Base-by-base conservation (phyloP, 2,888 invertebrate species). In the Pyralis farinalis region DNA sequence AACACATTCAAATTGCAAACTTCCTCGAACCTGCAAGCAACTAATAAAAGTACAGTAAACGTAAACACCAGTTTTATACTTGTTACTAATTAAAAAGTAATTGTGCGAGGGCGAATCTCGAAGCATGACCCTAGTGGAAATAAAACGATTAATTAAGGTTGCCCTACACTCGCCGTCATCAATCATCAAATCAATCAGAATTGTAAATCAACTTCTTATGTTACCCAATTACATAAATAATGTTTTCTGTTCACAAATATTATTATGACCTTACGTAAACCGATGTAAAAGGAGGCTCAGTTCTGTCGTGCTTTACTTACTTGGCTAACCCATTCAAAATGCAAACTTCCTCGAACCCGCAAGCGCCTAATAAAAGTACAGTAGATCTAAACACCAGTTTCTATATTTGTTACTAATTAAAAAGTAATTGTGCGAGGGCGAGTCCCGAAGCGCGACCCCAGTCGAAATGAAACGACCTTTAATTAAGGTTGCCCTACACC, bases 21-120 rank as follows among this genome's bases (percentile, higher is more conserved):
- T 5, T 25, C 7, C 25, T 8, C 7, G 3, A 25, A 25, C 8
- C 25, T 7, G 5, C 25, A 7, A 25, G 25, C 25, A 7, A 3
- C 25, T 52, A 57, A 60, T 53, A 57, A 56, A 53, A 49, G 49
- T 52, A 52, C 51, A 53, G 50, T 52, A 51, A 43, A 55, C 55
- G 46, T 31, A 40, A 43, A 36, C 35, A 16, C 16, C 16, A 46
- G 52, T 55, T 56, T 56, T 61, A 57, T 70, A 72, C 74, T 70
- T 68, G 69, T 63, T 61, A 60, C 64, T 78, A 77, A 78, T 78
- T 76, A 76, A 77, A 78, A 77, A 76, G 73, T 70, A 71, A 76
- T 73, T 66, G 70, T 58, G 55, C 16, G 16, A n/a, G n/a, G n/a
- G n/a, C n/a, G n/a, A n/a, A 51, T 50, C 58, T 58, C 53, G 46